Evolutionary conservation across 2,113 vertebrate genomes (phyloP).

Genomic region (Callopanchax toddi): DNA sequence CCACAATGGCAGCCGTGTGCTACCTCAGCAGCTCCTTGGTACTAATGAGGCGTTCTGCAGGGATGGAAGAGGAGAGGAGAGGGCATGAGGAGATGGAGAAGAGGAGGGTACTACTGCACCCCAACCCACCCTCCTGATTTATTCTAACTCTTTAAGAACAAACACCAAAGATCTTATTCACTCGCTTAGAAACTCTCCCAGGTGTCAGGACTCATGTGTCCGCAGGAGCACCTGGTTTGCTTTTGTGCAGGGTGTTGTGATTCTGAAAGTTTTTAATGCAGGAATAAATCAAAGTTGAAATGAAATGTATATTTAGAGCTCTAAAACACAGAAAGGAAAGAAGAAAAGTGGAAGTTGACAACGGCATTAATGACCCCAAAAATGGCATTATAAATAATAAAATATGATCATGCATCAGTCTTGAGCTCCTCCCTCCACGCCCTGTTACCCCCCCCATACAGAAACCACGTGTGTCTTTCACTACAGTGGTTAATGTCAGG

Average conservation of each 20-base stretch:
- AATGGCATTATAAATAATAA: not conserved
- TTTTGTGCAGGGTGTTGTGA: not conserved
- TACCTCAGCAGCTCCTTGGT: constrained; percentile 72
- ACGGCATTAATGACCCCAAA: too few species aligned
- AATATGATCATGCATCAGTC: not conserved
- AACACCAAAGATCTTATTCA: constrained; percentile 40
- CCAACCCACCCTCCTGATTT: constrained; percentile 47
- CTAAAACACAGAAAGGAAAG: too few species aligned
- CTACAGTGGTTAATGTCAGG: constrained; percentile 52
- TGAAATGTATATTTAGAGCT: too few species aligned
- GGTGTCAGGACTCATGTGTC: constrained; percentile 36
- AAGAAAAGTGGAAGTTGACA: too few species aligned
- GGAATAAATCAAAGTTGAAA: too few species aligned
- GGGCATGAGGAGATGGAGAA: constrained; percentile 46
- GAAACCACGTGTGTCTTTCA: constrained; percentile 71
- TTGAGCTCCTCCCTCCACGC: not conserved
- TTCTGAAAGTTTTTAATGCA: too few species aligned
- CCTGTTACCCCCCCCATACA: constrained; percentile 14
- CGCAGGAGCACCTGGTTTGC: not conserved
- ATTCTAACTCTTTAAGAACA: constrained; percentile 48
- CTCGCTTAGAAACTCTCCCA: constrained; percentile 20
- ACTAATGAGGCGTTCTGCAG: constrained; percentile 80
- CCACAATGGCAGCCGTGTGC: constrained; percentile 82
- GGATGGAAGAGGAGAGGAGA: constrained; percentile 54
- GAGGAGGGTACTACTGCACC: constrained; percentile 55